A percentile compares a stretch with the other conserved stretches of the same genome.
phyloP scores from a whole-genome alignment of 2,113 vertebrate genomes.

The Pelecanus crispus region DNA sequence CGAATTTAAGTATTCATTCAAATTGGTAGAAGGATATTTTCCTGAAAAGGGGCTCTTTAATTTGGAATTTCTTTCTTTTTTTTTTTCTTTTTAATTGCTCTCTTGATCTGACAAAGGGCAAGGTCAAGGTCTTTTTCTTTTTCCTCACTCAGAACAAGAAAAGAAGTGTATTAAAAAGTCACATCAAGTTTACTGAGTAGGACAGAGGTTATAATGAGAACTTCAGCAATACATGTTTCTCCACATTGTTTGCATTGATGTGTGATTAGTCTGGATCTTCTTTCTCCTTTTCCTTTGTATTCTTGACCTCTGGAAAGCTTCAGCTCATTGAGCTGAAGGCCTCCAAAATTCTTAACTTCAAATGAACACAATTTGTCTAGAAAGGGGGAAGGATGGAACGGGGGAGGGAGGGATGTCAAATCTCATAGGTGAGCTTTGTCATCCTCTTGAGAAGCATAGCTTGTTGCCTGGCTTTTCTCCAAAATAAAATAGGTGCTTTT shows the following conservation, averaged over 20 bases:
- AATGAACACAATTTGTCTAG: neutral
- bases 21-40: neutral
- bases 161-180: neutral
- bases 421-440: neutral
- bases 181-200: neutral
- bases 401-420: neutral
- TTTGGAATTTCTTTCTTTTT: neutral
- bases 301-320: neutral
- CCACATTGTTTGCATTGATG: fast-evolving
- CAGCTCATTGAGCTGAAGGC: neutral
- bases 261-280: neutral
- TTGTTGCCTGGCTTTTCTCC: neutral
- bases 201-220: neutral
- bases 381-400: neutral
- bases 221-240: neutral
- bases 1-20: neutral
- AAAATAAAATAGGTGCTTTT: neutral
- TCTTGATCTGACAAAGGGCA: neutral
- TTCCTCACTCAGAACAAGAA: neutral
- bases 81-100: neutral
- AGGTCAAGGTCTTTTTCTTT: neutral
- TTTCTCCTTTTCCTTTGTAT: neutral
- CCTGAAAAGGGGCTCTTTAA: neutral
- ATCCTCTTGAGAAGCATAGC: neutral
- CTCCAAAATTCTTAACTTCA: neutral